Percentiles rank a stretch among this genome's conserved stretches.
phyloP scores from a whole-genome alignment of 2,888 invertebrate genomes.

The Tubiluchus corallicola region DNA sequence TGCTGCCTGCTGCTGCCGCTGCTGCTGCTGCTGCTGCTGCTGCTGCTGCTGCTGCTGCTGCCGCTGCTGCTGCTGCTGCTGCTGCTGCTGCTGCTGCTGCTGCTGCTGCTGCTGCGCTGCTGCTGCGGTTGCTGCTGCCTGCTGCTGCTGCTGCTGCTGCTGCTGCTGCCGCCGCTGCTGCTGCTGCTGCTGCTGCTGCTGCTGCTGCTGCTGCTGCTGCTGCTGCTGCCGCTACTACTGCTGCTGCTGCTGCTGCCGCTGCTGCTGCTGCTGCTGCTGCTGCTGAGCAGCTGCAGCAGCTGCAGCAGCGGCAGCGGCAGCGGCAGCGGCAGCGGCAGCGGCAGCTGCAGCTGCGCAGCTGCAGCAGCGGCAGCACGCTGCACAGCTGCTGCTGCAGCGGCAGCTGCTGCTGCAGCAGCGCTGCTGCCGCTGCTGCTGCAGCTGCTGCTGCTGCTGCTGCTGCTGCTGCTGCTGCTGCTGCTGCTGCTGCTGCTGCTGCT shows the following conservation, averaged over 20 bases:
- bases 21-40: conserved; percentile 8
- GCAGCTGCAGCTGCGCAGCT: background rate
- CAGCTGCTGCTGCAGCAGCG: background rate
- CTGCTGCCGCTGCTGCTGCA: background rate
- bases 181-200: conserved; percentile 7
- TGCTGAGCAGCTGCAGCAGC: too few relatives aligned
- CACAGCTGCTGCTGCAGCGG: background rate
- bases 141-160: too few relatives aligned
- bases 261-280: conserved; percentile 6
- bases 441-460: background rate
- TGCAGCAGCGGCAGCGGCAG: background rate
- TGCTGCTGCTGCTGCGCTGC: too few relatives aligned
- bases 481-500: background rate
- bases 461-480: background rate
- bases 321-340: background rate
- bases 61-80: conserved; percentile 10
- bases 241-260: conserved; percentile 8
- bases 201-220: conserved; percentile 7
- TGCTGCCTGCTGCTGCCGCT: conserved; percentile 10
- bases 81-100: conserved; percentile 8
- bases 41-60: conserved; percentile 5
- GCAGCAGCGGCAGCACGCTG: background rate
- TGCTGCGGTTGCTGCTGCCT: too few relatives aligned
- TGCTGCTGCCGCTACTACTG: conserved; percentile 7
- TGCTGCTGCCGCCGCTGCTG: conserved; percentile 6